phyloP scores from a whole-genome alignment of 2,888 invertebrate genomes.

The Leptopterna dolabrata region DNA sequence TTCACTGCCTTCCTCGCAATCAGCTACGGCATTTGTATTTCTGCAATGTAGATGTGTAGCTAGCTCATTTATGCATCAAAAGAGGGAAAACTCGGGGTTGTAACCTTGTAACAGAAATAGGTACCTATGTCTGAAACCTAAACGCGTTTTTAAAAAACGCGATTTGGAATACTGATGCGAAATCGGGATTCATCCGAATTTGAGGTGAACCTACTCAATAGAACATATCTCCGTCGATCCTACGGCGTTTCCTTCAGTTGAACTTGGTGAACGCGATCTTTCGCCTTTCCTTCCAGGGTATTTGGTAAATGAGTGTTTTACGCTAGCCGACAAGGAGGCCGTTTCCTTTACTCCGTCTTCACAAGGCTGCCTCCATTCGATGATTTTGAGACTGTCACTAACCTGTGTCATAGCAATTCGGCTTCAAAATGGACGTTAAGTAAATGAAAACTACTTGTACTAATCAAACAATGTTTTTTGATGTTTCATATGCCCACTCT shows the following conservation, averaged over 20 bases:
- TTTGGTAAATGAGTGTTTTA: background rate
- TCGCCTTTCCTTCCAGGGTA: background rate
- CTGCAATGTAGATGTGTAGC: background rate
- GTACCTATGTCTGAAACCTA: too few species aligned
- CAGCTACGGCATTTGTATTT: background rate
- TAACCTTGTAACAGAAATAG: too few species aligned
- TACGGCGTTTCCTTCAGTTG: background rate
- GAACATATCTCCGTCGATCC: background rate
- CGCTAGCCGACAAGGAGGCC: background rate
- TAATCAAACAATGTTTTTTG: too few species aligned
- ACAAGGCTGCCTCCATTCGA: background rate
- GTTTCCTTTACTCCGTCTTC: background rate
- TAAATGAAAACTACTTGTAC: too few species aligned
- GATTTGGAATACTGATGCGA: too few species aligned
- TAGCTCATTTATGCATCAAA: too few species aligned
- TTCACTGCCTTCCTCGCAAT: background rate
- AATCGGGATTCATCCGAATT: too few species aligned
- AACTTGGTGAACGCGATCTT: background rate
- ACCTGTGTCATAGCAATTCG: background rate
- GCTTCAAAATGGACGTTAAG: background rate
- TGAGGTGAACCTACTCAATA: background rate
- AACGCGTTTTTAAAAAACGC: too few species aligned
- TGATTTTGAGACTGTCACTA: background rate
- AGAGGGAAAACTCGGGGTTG: too few species aligned
- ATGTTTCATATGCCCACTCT: too few species aligned